Evolutionary conservation across 2,888 invertebrate genomes (phyloP).

Genomic region (Scaptomyza tumidula): DNA sequence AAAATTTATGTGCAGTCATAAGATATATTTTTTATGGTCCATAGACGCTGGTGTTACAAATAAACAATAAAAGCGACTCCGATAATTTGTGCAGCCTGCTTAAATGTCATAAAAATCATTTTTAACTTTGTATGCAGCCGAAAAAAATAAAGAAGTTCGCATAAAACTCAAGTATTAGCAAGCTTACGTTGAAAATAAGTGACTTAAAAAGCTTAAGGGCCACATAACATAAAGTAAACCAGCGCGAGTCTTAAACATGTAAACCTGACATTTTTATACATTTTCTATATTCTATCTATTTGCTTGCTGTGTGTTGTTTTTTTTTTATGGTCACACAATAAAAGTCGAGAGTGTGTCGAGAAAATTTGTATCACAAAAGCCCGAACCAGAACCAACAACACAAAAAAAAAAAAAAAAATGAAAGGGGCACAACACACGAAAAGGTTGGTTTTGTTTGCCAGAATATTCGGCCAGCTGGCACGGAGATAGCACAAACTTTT

Average conservation of each 20-base stretch:
- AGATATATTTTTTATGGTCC: slow-evolving; percentile 45
- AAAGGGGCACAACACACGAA: slow-evolving; percentile 40
- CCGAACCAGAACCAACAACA: slow-evolving; percentile 20
- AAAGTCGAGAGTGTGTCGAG: slow-evolving; percentile 15
- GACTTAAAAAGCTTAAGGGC: slow-evolving; percentile 11
- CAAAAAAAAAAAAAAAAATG: slow-evolving; percentile 41
- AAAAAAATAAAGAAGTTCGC: slow-evolving; percentile 17
- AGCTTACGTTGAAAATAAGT: slow-evolving; percentile 5
- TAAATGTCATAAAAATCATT: slow-evolving; percentile 58
- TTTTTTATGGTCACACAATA: slow-evolving; percentile 61
- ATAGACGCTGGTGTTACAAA: slow-evolving; percentile 22
- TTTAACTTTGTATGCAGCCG: slow-evolving; percentile 37
- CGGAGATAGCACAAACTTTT: slow-evolving; percentile 63
- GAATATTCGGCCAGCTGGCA: slow-evolving; percentile 54
- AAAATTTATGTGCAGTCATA: slow-evolving; percentile 37
- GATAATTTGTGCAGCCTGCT: slow-evolving; percentile 59
- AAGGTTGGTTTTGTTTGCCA: slow-evolving; percentile 59
- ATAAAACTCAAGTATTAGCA: slow-evolving; percentile 27
- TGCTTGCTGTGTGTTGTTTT: slow-evolving; percentile 7
- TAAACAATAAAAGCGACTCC: slow-evolving; percentile 51
- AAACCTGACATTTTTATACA: slow-evolving; percentile 53
- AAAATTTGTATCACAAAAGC: slow-evolving; percentile 26
- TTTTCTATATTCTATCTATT: slow-evolving; percentile 41
- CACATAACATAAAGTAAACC: slow-evolving; percentile 11
- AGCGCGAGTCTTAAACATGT: slow-evolving; percentile 47